Evolutionary conservation across 2,888 invertebrate species (phyloP), one percentile per base, ranked within the genome.

Genomic region (Autographa gamma): DNA sequence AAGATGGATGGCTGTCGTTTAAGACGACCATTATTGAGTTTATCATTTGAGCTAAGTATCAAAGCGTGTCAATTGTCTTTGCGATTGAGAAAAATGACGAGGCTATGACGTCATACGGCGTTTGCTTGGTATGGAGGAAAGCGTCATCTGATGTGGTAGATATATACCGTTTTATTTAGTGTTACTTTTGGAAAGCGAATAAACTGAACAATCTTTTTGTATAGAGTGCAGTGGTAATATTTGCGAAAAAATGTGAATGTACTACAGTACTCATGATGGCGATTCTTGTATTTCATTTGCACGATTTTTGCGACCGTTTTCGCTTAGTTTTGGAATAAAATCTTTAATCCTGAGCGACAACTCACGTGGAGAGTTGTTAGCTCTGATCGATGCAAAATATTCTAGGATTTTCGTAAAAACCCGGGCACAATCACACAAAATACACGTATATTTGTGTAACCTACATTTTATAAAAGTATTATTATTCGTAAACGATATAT

Each of bases 1-100:
- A 70, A 81, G 82, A 82, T 76, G 69, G 76, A 81, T 81, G 74
- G 54, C 69, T 63, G 61, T 67, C 73, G 32, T 56, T 34, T 43
- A 0, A 38, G 38, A 32, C 6, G 56, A 63, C 66, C 68, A 63
- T 32, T 71, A 74, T 74, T 74, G 62, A 68, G 65, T 65, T 66
- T 18, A 38, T 41, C 63, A 66, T 58, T 59, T 58, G n/a, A 59
- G 58, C 32, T 41, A 56, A 56, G 54, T 56, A 34, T 63, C n/a
- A 34, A 56, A 48, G 48, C 32, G 41, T 25, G 43, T 25, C 52
- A 62, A 54, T 56, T 56, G 19, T 56, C 54, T 25, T 56, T 56
- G 54, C 19, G 54, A 56, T 56, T 56, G 54, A 54, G 54, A 54
- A 54, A 54, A 54, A 19, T 54, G 54, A 54, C 54, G 54, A 11